phyloP scores from a whole-genome alignment of 2,888 invertebrate species.

The Apodemia zela region DNA sequence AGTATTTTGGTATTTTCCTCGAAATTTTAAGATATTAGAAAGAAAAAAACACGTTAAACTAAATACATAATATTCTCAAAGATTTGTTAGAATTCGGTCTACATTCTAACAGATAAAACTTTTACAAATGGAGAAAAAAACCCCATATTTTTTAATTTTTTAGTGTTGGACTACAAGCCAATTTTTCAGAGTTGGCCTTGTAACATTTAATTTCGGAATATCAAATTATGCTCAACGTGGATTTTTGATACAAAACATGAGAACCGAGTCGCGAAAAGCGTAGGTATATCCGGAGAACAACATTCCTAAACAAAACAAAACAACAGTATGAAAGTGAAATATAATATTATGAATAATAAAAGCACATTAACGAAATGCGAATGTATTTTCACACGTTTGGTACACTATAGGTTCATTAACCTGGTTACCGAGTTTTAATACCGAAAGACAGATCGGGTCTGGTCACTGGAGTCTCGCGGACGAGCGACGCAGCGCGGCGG shows the following conservation, averaged over 20 bases:
- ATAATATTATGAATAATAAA: constrained; percentile 22
- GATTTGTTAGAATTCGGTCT: too few relatives aligned
- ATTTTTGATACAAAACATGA: constrained; percentile 1
- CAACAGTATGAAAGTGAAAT: constrained; percentile 15
- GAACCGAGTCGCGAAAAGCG: constrained; percentile 5
- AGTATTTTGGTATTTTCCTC: too few relatives aligned
- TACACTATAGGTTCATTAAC: constrained; percentile 73
- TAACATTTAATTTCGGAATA: constrained; percentile 15
- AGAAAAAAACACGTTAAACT: too few relatives aligned
- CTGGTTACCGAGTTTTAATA: constrained; percentile 70
- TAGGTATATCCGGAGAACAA: constrained; percentile 16
- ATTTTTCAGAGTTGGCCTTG: constrained; percentile 5
- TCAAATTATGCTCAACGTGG: background rate
- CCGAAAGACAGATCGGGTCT: constrained; percentile 47
- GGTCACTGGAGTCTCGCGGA: constrained; percentile 25
- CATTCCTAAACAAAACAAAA: constrained; percentile 7
- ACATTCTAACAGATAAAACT: too few relatives aligned
- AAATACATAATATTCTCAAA: too few relatives aligned
- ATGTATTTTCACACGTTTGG: constrained; percentile 68
- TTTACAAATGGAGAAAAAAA: background rate
- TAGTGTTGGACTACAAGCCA: background rate
- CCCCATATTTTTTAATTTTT: background rate
- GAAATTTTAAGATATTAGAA: too few relatives aligned
- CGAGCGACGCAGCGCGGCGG: constrained; percentile 27
- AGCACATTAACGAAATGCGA: constrained; percentile 35